phyloP scores from a whole-genome alignment of 1,140 invertebrate species.

The Carcinoscorpius rotundicauda region DNA sequence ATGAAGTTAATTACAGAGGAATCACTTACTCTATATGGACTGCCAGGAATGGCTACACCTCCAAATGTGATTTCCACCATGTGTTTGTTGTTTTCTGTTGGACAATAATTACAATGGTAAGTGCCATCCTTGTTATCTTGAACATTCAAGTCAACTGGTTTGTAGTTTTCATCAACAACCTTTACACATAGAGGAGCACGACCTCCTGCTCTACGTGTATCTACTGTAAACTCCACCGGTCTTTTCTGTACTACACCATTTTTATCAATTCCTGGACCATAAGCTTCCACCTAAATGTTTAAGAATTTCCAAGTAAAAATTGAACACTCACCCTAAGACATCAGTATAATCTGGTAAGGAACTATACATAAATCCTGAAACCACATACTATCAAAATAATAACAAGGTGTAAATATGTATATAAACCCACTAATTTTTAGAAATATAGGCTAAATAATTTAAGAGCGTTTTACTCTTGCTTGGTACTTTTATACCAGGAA shows the following conservation, averaged over 20 bases:
- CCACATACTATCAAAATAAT: no score
- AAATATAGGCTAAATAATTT: no score
- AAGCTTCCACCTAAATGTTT: constrained; percentile 48
- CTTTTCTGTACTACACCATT: constrained; percentile 50
- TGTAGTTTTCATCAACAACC: constrained; percentile 44
- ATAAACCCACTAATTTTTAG: no score
- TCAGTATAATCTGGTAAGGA: no score
- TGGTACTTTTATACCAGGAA: no score
- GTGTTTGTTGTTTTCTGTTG: constrained; percentile 62
- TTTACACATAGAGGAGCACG: constrained; percentile 54
- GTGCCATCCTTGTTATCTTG: constrained; percentile 59
- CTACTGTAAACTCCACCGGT: constrained; percentile 56
- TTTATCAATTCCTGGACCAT: constrained; percentile 60
- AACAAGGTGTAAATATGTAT: no score
- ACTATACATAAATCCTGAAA: no score
- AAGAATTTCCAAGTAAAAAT: no score
- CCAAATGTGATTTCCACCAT: constrained; percentile 73
- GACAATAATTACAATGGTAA: constrained; percentile 58
- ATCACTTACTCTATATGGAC: constrained; percentile 39
- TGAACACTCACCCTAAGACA: no score
- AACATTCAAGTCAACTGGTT: constrained; percentile 48
- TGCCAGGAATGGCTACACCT: constrained; percentile 66
- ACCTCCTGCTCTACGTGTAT: constrained; percentile 54
- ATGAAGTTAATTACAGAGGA: not conserved
- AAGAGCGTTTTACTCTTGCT: no score